A percentile compares a stretch with the other conserved stretches of the same genome.
These are phyloP conservation scores for Cryptotis parvus DNA, from an alignment of 2,113 vertebrate species.

Conservation along the genomic window DNA sequence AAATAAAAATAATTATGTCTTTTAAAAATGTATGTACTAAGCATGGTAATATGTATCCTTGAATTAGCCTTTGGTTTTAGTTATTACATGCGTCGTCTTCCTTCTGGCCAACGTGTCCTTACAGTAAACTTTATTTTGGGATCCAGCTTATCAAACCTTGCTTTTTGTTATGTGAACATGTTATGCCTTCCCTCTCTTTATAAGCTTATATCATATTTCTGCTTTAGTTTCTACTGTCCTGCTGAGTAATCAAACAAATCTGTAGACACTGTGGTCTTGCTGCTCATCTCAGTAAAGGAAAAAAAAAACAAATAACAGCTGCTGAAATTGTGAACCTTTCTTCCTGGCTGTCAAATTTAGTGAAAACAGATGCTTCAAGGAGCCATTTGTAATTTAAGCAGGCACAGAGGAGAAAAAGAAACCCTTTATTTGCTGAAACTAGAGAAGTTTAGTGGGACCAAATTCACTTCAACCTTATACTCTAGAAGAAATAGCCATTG, in stretches of 20 bases:
- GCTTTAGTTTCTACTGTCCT: constrained; percentile 72
- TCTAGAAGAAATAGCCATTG: neutral
- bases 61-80: constrained; percentile 14
- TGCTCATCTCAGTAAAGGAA: constrained; percentile 69
- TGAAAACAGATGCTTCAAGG: constrained; percentile 80
- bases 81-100: constrained; percentile 5
- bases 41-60: neutral
- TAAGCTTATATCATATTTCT: constrained; percentile 61
- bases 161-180: constrained; percentile 40
- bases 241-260: constrained; percentile 82
- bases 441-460: constrained; percentile 56
- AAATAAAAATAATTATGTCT: neutral
- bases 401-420: constrained; percentile 65
- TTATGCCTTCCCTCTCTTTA: constrained; percentile 4
- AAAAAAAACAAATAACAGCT: constrained; percentile 80
- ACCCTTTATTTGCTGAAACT: constrained; percentile 73
- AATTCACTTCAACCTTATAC: constrained; percentile 31
- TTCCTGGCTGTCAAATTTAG: constrained; percentile 80
- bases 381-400: constrained; percentile 78
- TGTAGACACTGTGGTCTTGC: constrained; percentile 73
- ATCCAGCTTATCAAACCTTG: constrained; percentile 39
- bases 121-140: constrained; percentile 52
- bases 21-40: neutral
- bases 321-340: constrained; percentile 78
- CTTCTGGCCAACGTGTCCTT: constrained; percentile 35